Base-by-base conservation (phyloP, 2,113 vertebrate genomes). In the Microcebus griseorufus region DNA sequence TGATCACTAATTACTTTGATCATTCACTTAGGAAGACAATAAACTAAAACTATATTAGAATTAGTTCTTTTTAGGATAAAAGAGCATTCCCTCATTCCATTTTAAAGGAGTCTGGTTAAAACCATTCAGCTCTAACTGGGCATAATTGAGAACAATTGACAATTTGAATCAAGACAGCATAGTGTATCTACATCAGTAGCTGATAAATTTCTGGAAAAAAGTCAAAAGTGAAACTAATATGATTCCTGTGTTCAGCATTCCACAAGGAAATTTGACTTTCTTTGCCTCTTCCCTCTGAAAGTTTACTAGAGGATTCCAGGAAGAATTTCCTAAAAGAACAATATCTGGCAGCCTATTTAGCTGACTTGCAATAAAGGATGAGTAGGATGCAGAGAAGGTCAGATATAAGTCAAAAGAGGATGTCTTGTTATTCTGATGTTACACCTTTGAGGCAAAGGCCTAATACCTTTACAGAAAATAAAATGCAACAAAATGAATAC, bases 241-340 rank as follows among this genome's bases (percentile, higher is more conserved):
- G 95, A 96, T 98, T 98, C 97, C 98, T 97, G 78, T 95, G 88
- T 96, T 98, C 97, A 97, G 88, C 90, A 96, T 69, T 98, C 97
- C 97, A 98, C 73, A 98, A 98, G 98, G 98, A 98, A 98, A 98
- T 95, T 95, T 98, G 97, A 98, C 97, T 98, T 98, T 97, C 97
- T 98, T 98, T 98, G 97, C 95, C 93, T 98, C 98, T 98, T 98
- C 97, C 95, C 97, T 98, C 84, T 97, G 97, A 97, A 98, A 97
- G 95, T 98, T 98, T 98, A 97, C 94, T 98, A 94, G 90, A 98
- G 96, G 97, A 98, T 98, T 99, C 98, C 98, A 97, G 98, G 98
- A 98, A 98, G 98, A 98, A 98, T 96, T 98, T 98, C 97, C 98
- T 98, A 97, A 98, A 97, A 97, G 95, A 99, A 98, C 97, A 98